Evolutionary conservation across 2,113 vertebrate genomes (phyloP).

Genomic region (Dryoscopus gambensis): DNA sequence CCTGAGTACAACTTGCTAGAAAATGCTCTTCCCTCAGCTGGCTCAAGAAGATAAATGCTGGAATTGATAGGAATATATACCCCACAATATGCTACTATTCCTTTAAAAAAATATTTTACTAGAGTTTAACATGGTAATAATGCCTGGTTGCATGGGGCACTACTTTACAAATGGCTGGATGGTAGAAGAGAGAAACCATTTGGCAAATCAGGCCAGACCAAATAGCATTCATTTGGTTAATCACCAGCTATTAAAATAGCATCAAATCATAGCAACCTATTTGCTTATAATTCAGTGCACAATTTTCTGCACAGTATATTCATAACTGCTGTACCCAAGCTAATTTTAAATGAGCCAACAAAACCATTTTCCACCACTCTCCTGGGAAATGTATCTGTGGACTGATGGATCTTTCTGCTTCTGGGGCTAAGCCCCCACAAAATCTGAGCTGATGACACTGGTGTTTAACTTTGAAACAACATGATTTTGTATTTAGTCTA

Average conservation of each 20-base stretch:
- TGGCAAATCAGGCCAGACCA: conserved; percentile 42
- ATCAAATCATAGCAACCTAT: conserved; percentile 63
- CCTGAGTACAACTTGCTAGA: conserved; percentile 71
- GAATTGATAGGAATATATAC: conserved; percentile 37
- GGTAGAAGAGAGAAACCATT: conserved; percentile 1
- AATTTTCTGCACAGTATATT: conserved; percentile 68
- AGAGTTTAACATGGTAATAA: neutral
- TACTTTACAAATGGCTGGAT: neutral
- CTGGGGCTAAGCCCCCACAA: conserved; percentile 52
- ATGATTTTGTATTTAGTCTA: conserved; percentile 15
- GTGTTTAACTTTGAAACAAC: conserved; percentile 51
- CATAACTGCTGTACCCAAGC: conserved; percentile 74
- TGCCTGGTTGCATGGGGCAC: neutral
- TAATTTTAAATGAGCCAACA: conserved; percentile 72
- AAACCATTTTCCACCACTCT: conserved; percentile 53
- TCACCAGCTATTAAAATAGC: conserved; percentile 63
- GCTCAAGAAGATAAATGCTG: conserved; percentile 74
- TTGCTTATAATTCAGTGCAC: conserved; percentile 65
- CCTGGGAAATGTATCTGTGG: conserved; percentile 56
- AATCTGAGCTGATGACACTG: conserved; percentile 44
- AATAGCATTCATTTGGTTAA: conserved; percentile 57
- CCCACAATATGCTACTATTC: neutral
- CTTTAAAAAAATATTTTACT: neutral
- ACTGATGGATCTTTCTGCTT: conserved; percentile 66
- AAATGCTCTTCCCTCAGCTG: conserved; percentile 70